phyloP scores from a whole-genome alignment of 53 echinoderm and acorn worm species.

The Actinopyga echinites region DNA sequence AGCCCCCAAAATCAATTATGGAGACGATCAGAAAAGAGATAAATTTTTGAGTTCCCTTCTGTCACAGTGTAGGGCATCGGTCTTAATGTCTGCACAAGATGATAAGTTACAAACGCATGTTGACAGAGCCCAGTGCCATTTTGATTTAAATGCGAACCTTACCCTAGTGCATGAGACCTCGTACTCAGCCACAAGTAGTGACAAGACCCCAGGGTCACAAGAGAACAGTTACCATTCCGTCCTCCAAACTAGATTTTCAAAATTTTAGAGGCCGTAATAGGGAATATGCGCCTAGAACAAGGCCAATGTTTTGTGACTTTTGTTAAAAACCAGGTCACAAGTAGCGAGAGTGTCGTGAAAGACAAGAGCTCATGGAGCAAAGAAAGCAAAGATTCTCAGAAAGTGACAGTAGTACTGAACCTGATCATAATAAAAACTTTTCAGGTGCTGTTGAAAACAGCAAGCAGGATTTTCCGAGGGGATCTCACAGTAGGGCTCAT shows the following conservation, averaged over 20 bases:
- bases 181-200: neutral
- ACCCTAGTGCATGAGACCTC: too few relatives aligned
- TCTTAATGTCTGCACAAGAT: neutral
- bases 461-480: neutral
- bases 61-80: neutral
- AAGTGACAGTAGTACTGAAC: too few relatives aligned
- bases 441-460: too few relatives aligned
- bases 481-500: neutral
- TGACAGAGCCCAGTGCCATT: neutral
- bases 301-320: neutral
- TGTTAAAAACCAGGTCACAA: neutral
- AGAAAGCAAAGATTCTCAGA: neutral
- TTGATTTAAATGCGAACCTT: neutral
- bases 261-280: neutral
- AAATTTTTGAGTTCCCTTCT: too few relatives aligned
- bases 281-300: neutral
- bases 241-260: neutral
- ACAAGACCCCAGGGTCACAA: neutral
- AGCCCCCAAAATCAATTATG: too few relatives aligned
- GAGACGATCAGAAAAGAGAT: too few relatives aligned
- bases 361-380: neutral
- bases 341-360: conserved; percentile 1
- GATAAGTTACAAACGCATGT: neutral
- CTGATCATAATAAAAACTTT: too few relatives aligned
- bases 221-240: neutral